Conservation (phyloP, 2,113 vertebrate genomes). For the Sphaerodactylus townsendi region DNA sequence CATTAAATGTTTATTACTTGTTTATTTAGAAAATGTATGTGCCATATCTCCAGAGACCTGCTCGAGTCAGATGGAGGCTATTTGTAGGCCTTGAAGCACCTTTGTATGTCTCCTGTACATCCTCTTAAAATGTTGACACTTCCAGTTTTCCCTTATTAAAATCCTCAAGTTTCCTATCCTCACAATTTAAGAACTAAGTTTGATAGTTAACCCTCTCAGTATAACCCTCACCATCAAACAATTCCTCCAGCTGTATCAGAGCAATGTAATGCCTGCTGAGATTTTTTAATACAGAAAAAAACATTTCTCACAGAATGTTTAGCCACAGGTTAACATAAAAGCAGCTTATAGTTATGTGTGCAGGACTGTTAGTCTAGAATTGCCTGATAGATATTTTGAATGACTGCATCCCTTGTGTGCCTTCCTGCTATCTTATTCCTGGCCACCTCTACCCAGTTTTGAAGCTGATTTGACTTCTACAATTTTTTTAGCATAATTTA, state of each 20-base stretch:
- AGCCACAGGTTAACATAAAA: not conserved
- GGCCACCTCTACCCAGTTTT: not conserved
- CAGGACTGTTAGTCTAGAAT: not conserved
- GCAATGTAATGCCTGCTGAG: not conserved
- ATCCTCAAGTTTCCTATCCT: not conserved
- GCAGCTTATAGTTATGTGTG: not conserved
- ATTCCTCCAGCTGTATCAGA: not conserved
- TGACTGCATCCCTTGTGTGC: not conserved
- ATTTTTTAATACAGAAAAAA: not conserved
- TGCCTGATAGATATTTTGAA: not conserved
- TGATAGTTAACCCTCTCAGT: not conserved
- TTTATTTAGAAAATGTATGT: too few species aligned
- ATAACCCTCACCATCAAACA: not conserved
- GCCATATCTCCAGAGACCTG: too few species aligned
- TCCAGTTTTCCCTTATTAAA: slow-evolving; percentile 12
- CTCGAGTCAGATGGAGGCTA: too few species aligned
- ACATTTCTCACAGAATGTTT: not conserved
- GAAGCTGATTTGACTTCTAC: not conserved
- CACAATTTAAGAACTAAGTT: not conserved
- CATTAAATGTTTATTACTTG: not conserved
- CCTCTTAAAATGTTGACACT: not conserved
- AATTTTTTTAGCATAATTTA: not conserved
- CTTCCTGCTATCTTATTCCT: not conserved
- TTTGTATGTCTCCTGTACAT: rapidly evolving
- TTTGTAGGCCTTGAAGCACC: not conserved